Evolutionary conservation across 1,140 invertebrate genomes (phyloP), one percentile per base, ranked within the genome.

Genomic region (Scylla paramamosain): DNA sequence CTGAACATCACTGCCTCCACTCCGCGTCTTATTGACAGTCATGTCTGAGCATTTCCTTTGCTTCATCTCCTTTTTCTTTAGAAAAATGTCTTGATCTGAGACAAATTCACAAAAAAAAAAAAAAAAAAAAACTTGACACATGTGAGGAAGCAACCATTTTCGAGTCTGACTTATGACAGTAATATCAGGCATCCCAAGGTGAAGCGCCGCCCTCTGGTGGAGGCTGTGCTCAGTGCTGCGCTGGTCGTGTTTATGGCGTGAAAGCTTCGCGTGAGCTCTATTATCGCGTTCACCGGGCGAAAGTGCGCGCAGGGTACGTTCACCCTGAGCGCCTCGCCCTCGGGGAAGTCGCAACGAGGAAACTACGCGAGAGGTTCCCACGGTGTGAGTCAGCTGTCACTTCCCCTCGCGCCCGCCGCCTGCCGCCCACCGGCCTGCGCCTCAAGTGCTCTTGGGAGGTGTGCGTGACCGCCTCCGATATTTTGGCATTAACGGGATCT

Each of bases 261-360:
- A 77, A 20, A 77, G 67, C 25, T 25, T 77, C 2, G 67, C 67
- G 52, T 77, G 67, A 77, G 67, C 20, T 59, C 67, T n/a, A 77
- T 77, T 77, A 77, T 77, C 67, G 12, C 67, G 67, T 77, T 77
- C 67, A 77, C 67, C 67, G 67, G 67, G 67, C 67, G 67, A 77
- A 77, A 77, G 67, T 77, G 67, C 67, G 67, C 67, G n/a, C 67
- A 12, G 67, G 67, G 67, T 77, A 77, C 67, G 67, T 77, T 77
- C 67, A 77, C 67, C 67, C 67, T 77, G 67, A 77, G 67, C 67
- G 67, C 67, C 67, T 77, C 67, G 20, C 67, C 67, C 67, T 77
- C 20, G 8, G 67, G 67, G 67, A 25, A 77, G 67, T n/a, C 16
- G 20, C 25, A 6, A 77, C 67, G 20, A 77, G 67, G 67, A 77